A percentile compares a stretch with the other conserved stretches of the same genome.
phyloP scores from a whole-genome alignment of 2,888 invertebrate species.

The Chrysotoxum bicinctum region DNA sequence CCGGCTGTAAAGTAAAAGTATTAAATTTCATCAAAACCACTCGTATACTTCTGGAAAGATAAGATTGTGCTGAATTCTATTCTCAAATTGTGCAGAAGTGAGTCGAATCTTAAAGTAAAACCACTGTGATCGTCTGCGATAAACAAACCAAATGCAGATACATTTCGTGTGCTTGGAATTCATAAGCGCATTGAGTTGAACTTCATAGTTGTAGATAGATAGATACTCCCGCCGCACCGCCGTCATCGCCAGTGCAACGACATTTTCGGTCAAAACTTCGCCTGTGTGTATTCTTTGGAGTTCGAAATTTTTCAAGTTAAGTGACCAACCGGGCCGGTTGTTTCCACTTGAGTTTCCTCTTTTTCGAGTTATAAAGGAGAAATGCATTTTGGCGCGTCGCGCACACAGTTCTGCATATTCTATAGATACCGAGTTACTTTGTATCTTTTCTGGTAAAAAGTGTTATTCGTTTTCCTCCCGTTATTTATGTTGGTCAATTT shows the following conservation, averaged over 20 bases:
- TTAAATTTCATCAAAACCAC: conserved; percentile 2
- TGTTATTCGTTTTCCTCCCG: background rate
- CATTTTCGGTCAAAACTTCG: conserved; percentile 27
- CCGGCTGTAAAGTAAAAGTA: conserved; percentile 29
- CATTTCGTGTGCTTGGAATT: conserved; percentile 40
- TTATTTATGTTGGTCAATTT: conserved; percentile 1
- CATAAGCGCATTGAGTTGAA: conserved; percentile 41
- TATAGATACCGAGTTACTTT: background rate
- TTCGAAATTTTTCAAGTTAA: background rate
- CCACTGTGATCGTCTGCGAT: background rate
- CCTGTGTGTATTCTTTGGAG: conserved; percentile 6
- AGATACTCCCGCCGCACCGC: conserved; percentile 5
- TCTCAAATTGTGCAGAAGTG: conserved; percentile 13
- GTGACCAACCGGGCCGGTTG: background rate
- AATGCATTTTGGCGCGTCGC: conserved; percentile 26
- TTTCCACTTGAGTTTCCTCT: conserved; percentile 7
- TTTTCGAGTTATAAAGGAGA: conserved; percentile 3
- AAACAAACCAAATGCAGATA: conserved; percentile 24
- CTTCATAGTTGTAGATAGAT: background rate
- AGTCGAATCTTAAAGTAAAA: conserved; percentile 37
- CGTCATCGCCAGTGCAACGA: conserved; percentile 69
- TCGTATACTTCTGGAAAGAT: background rate
- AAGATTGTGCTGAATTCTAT: background rate
- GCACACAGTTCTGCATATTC: background rate
- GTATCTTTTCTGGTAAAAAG: background rate